phyloP scores from a whole-genome alignment of 2,113 vertebrate species.

The Gymnogyps californianus region DNA sequence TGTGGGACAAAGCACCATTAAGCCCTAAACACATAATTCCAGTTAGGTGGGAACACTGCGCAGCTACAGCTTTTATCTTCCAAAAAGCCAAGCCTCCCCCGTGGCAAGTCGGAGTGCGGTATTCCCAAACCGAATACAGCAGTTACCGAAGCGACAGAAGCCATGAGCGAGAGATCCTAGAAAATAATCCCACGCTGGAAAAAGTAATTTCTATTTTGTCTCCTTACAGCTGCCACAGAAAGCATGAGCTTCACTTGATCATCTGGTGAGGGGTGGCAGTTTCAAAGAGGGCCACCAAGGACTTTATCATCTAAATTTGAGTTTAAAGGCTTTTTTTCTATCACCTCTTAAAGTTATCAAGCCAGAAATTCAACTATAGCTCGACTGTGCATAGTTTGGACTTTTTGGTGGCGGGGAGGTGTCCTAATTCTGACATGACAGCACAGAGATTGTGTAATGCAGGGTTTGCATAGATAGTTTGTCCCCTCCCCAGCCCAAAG shows the following conservation, averaged over 20 bases:
- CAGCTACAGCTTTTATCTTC: not conserved
- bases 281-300: not conserved
- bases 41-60: not conserved
- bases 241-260: not conserved
- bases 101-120: not conserved
- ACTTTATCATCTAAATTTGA: not conserved
- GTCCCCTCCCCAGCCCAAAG: not conserved
- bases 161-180: not conserved
- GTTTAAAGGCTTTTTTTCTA: not conserved
- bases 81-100: not conserved
- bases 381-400: not conserved
- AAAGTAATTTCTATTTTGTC: not conserved
- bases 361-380: not conserved
- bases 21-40: not conserved
- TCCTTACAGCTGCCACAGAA: not conserved
- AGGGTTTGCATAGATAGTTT: constrained; percentile 52
- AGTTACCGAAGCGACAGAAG: not conserved
- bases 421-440: not conserved
- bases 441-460: not conserved
- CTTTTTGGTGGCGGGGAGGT: not conserved
- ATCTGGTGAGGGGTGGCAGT: not conserved
- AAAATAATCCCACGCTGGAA: not conserved
- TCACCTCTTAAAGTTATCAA: not conserved
- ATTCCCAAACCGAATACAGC: not conserved
- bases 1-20: not conserved